phyloP scores from a whole-genome alignment of 2,888 invertebrate species.

The Noctuana brunneofusca region DNA sequence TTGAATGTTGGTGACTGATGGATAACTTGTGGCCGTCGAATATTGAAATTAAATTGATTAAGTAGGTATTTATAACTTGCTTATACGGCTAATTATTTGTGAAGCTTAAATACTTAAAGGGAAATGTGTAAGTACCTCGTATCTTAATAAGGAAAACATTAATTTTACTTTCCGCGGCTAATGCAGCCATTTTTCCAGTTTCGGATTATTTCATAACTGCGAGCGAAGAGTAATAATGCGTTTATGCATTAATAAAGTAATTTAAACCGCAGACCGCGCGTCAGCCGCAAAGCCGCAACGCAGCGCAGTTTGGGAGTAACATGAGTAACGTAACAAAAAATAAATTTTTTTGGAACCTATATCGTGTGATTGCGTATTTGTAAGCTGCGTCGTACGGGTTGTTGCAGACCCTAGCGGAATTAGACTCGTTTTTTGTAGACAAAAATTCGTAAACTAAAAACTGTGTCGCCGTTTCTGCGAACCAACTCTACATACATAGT shows the following conservation, averaged over 20 bases:
- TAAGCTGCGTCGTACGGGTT: neutral
- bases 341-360: too few species aligned
- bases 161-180: neutral
- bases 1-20: too few species aligned
- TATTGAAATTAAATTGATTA: too few species aligned
- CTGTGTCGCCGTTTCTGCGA: conserved; percentile 42
- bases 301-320: too few species aligned
- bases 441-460: conserved; percentile 39
- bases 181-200: conserved; percentile 10
- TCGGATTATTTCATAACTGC: conserved; percentile 25
- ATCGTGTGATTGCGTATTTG: too few species aligned
- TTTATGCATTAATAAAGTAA: conserved; percentile 18
- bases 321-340: too few species aligned
- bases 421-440: conserved; percentile 29
- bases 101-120: neutral
- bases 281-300: neutral
- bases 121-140: neutral
- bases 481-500: conserved; percentile 5
- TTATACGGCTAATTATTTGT: neutral
- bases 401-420: neutral
- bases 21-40: too few species aligned
- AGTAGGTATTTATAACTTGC: neutral
- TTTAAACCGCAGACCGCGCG: conserved; percentile 4
- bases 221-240: conserved; percentile 18
- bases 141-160: conserved; percentile 10